phyloP scores from a whole-genome alignment of 2,797 vertebrate species.

The Takifugu ocellatus region DNA sequence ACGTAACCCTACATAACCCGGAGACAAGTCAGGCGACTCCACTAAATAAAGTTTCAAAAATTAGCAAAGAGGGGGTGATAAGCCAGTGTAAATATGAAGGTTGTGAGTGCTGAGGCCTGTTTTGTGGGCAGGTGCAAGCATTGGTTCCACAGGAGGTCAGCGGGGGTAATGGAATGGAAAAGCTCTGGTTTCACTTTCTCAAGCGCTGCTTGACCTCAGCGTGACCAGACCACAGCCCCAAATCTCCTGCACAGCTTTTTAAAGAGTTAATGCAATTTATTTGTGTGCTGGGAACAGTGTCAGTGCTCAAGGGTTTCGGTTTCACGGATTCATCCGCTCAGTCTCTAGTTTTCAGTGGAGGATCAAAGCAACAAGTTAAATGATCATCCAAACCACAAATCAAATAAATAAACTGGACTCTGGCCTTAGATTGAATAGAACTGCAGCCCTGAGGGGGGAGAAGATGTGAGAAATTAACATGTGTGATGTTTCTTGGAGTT shows the following conservation, averaged over 20 bases:
- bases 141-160: conserved; percentile 23
- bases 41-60: conserved; percentile 24
- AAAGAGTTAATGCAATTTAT: neutral
- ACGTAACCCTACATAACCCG: conserved; percentile 8
- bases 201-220: conserved; percentile 38
- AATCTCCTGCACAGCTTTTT: conserved; percentile 4
- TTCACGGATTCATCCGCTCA: no score
- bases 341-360: no score
- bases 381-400: no score
- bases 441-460: no score
- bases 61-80: neutral
- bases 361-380: no score
- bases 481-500: no score
- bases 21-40: conserved; percentile 19
- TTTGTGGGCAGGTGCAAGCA: conserved; percentile 21
- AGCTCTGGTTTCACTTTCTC: conserved; percentile 60
- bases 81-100: conserved; percentile 14
- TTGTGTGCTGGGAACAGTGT: neutral
- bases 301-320: no score
- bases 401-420: no score
- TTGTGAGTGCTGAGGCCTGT: conserved; percentile 21
- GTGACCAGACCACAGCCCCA: conserved; percentile 27
- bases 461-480: no score
- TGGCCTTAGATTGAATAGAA: no score
- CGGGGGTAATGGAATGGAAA: conserved; percentile 26